Conservation (phyloP, 53 echinoderm and acorn worm genomes). For the Crossaster papposus region DNA sequence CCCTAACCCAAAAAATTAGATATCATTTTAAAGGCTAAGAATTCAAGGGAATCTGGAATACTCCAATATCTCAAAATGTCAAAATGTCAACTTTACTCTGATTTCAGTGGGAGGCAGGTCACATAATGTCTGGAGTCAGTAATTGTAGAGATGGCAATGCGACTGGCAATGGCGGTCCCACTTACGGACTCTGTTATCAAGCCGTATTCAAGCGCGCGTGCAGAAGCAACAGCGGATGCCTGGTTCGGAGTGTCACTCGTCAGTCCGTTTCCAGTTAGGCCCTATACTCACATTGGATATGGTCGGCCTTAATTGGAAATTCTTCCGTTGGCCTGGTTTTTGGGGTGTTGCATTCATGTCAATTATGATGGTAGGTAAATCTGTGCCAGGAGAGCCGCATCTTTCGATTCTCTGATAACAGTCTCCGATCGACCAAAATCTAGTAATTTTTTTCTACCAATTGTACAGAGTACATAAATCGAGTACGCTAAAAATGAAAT, state of each 20-base stretch:
- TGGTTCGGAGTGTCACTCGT: neutral
- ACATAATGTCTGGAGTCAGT: too few species aligned
- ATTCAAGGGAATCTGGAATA: too few species aligned
- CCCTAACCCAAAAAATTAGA: too few species aligned
- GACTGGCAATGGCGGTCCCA: too few species aligned
- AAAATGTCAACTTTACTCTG: too few species aligned
- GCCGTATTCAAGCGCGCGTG: neutral
- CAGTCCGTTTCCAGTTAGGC: neutral
- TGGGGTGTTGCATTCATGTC: neutral
- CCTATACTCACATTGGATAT: neutral
- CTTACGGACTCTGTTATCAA: too few species aligned
- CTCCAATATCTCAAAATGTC: too few species aligned
- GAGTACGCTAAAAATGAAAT: too few species aligned
- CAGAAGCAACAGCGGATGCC: neutral
- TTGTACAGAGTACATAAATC: too few species aligned
- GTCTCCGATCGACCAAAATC: neutral
- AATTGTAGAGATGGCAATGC: too few species aligned
- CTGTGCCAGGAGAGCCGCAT: neutral
- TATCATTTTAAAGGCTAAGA: too few species aligned
- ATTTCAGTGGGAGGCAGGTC: too few species aligned
- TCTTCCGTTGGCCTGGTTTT: neutral
- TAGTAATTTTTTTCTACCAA: slow-evolving; percentile 6
- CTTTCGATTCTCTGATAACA: neutral
- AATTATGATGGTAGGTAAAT: neutral
- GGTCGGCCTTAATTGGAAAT: neutral